Conservation (phyloP, 2,797 vertebrate genomes). For the Malurus leucopterus region DNA sequence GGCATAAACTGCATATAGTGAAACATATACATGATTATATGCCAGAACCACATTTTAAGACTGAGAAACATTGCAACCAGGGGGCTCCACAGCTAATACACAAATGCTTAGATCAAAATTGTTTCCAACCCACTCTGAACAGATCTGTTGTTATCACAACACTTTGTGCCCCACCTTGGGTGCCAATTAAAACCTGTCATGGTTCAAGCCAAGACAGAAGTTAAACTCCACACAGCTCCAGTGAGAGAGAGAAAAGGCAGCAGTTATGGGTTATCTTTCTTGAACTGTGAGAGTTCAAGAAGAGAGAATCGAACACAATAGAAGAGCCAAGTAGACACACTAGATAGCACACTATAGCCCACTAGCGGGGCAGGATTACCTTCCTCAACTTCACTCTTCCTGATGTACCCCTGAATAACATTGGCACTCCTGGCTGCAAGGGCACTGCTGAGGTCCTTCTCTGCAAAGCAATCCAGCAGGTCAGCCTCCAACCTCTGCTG, state of each 20-base stretch:
- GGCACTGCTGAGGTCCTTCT: neutral
- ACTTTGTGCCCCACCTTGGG: neutral
- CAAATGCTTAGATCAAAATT: neutral
- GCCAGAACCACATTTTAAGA: neutral
- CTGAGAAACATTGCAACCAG: neutral
- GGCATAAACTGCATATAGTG: too few relatives aligned
- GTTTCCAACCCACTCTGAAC: neutral
- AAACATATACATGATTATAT: neutral
- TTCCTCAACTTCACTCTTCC: neutral
- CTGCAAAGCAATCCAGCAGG: neutral
- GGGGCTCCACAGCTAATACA: neutral
- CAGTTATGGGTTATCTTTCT: neutral
- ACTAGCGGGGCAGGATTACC: neutral
- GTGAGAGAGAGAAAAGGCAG: neutral
- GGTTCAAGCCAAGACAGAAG: fast-evolving
- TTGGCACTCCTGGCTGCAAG: neutral
- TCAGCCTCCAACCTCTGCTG: neutral
- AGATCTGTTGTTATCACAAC: neutral
- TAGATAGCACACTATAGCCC: neutral
- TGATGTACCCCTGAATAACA: too few relatives aligned
- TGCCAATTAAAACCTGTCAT: neutral
- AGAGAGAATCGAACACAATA: neutral
- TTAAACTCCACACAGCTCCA: neutral
- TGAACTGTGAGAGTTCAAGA: neutral
- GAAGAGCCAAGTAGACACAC: too few relatives aligned